phyloP scores from a whole-genome alignment of 1,140 invertebrate species.

The Drosophila albomicans region DNA sequence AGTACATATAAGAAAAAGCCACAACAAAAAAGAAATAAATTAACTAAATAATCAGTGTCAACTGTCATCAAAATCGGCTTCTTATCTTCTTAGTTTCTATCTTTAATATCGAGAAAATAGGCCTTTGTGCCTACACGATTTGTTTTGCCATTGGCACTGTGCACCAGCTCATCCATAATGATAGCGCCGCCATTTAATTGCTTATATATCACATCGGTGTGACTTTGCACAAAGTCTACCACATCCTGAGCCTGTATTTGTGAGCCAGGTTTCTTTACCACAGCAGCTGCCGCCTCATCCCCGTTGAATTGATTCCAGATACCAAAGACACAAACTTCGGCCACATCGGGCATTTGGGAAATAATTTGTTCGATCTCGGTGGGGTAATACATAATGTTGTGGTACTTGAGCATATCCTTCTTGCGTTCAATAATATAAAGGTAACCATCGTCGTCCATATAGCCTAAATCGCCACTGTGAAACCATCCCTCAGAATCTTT shows the following conservation, averaged over 20 bases:
- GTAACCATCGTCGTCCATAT: constrained; percentile 86
- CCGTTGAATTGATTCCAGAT: constrained; percentile 60
- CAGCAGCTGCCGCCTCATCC: constrained; percentile 65
- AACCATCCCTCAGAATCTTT: constrained; percentile 86
- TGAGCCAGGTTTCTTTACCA: constrained; percentile 53
- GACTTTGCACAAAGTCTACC: constrained; percentile 51
- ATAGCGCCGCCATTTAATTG: constrained; percentile 83
- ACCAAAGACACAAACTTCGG: constrained; percentile 73
- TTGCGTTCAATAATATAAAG: constrained; percentile 87
- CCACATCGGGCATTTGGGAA: constrained; percentile 57
- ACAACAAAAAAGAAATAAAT: no score
- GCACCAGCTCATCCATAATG: constrained; percentile 84
- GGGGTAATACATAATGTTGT: constrained; percentile 77
- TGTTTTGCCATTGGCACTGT: constrained; percentile 65
- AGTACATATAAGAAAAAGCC: no score
- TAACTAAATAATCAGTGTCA: no score
- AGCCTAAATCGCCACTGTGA: constrained; percentile 88
- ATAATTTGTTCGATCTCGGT: constrained; percentile 67
- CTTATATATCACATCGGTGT: constrained; percentile 62
- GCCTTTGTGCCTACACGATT: constrained; percentile 64
- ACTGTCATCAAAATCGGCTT: no score
- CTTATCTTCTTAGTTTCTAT: constrained; percentile 19
- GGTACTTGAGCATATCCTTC: constrained; percentile 87
- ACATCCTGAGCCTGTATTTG: constrained; percentile 61
- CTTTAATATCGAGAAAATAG: constrained; percentile 51